Base-by-base conservation (phyloP, 1,140 invertebrate species). In the Vanessa atalanta region DNA sequence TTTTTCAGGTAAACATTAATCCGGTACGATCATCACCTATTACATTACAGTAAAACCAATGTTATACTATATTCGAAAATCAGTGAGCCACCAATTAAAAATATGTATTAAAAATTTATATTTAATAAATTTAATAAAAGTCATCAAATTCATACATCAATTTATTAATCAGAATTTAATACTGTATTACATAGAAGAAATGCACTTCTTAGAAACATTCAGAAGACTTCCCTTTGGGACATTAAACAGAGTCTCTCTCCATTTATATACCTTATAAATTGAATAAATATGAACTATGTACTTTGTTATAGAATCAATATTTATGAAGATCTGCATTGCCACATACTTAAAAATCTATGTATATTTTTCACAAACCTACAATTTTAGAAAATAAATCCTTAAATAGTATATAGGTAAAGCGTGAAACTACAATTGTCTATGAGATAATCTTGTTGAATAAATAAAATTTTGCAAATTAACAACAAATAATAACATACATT, bases 111-210 rank as follows among this genome's bases (percentile, higher is more conserved):
- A 11, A 14, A 57, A 11, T 43, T n/a, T n/a, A n/a, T n/a, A n/a
- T n/a, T n/a, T n/a, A n/a, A 60, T 31, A 31, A 31, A 31, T 31
- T 31, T 31, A 31, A 31, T 26, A 43, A 61, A 61, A 61, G 26
- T n/a, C 57, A 16, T 13, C 13, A 72, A 80, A 83, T 84, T 88
- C 81, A 87, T 90, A 89, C 88, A 91, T 91, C 86, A 87, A 93
- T 92, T 92, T 93, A 92, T 88, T 92, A 91, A 94, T 94, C 94
- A 94, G 95, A 95, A 94, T 93, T 94, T 96, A 96, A 96, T 96
- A 96, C 95, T 96, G 95, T 96, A 96, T 96, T 96, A 96, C 95
- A 96, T 96, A 96, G 95, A 96, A 96, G 96, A 96, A 96, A 96
- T 96, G 96, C 96, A 96, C 96, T 96, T 95, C 94, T 95, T 94